Evolutionary conservation across 2,113 vertebrate genomes (phyloP), one percentile per base, ranked within the genome.

Genomic region (Cinclus mexicanus): DNA sequence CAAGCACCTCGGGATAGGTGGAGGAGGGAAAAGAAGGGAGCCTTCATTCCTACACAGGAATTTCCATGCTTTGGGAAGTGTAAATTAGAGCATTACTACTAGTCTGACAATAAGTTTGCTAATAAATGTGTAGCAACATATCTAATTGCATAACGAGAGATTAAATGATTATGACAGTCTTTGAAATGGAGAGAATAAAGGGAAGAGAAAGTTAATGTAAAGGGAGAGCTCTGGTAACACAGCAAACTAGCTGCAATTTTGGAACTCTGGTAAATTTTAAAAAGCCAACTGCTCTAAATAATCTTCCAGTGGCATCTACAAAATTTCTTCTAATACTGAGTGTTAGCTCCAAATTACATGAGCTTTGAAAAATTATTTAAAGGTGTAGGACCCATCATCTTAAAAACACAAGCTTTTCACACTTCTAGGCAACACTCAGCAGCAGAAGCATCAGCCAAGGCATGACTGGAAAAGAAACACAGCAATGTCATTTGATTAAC

Each of bases 61-160:
- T 89, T 95, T 93, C 93, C 89, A 89, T 87, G 93, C 94, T 95
- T 79, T 95, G 89, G 95, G 95, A 97, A 97, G 94, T 95, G 87
- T 96, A 96, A 96, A 95, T 95, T 84, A 95, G 59, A 96, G 87
- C 79, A 93, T 95, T 96, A 94, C 90, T 57, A 91, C 75, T 70
- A 78, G 89, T 90, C 64, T 94, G 85, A 95, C 94, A 95, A 91
- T 75, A 83, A 89, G 75, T 93, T 95, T 94, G 87, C 85, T 93
- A 91, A 94, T 92, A 94, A 91, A 86, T 86, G 53, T 94, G 96
- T 94, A 96, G 92, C 92, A 96, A 95, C 94, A 83, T 70, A 93
- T 26, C 79, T 83, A 77, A 90, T 96, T 96, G 93, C 85, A 55
- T 81, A 95, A 94, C 0, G 2, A 74, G 90, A 86, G 92, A 95